Base-by-base conservation (phyloP, 2,113 vertebrate genomes). In the Gnathonemus longibarbis region DNA sequence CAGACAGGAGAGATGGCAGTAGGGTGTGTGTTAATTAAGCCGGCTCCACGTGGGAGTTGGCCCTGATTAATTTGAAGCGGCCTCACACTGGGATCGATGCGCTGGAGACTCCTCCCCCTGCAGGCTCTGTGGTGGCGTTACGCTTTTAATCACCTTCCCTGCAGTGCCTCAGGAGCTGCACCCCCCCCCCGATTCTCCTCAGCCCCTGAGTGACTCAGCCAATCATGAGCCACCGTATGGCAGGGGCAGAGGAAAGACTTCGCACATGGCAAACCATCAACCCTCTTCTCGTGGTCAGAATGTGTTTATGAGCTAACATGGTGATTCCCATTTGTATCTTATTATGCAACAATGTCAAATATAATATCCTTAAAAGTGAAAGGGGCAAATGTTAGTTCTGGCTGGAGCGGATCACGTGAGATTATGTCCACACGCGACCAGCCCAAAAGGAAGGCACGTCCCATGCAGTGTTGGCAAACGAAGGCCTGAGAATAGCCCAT, bases 111-210 rank as follows among this genome's bases (percentile, higher is more conserved):
- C 91, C 90, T 92, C 90, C 91, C 84, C 86, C n/a, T 56, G 86
- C 88, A 70, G 91, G n/a, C 90, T 91, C 94, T 94, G 94, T 94
- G 91, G 89, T 91, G 91, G 94, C 92, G 94, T 91, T 92, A 91
- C 92, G 92, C 91, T 96, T 95, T 95, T 95, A 96, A 96, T 96
- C 94, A 95, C 92, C 91, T 94, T 92, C 93, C 94, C 94, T 91
- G 88, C 89, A 91, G 93, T 92, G 83, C 94, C 93, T 92, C 92
- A 89, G 93, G 92, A 90, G 93, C 91, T 84, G 80, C 80, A 62
- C 89, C 58, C 90, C 83, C 58, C 24, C 62, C 7, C 24, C 39
- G 0, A 53, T 3, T 9, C 48, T 19, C 19, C 52, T 89, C 84
- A 27, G 84, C 42, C 46, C 35, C 77, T 84, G 39, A 56, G 19